These are phyloP conservation scores for Oncorhynchus masou DNA, from an alignment of 2,113 vertebrate genomes.

Conservation along the genomic window DNA sequence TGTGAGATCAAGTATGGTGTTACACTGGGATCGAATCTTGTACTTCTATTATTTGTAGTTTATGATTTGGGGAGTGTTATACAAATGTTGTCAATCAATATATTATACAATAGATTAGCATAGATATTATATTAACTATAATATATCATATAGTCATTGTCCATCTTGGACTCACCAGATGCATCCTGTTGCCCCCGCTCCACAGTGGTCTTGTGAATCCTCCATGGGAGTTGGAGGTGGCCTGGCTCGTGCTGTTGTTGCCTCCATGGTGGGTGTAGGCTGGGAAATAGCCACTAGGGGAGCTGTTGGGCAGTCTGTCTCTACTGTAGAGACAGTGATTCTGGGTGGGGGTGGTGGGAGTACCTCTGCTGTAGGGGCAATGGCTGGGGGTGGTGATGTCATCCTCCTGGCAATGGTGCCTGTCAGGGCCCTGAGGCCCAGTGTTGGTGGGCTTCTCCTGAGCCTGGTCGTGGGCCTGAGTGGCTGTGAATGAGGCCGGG, in stretches of 20 bases:
- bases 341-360: not conserved
- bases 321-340: conserved; percentile 72
- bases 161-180: conserved; percentile 79
- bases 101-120: not conserved
- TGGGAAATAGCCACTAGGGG: conserved; percentile 71
- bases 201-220: conserved; percentile 54
- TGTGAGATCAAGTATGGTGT: not conserved
- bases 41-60: no score
- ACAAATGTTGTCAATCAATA: not conserved
- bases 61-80: no score
- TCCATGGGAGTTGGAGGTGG: not conserved
- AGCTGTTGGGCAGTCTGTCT: conserved; percentile 64
- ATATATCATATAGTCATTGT: conserved; percentile 11
- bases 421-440: conserved; percentile 45
- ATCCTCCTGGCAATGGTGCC: conserved; percentile 17
- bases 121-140: not conserved
- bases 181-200: conserved; percentile 84
- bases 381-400: conserved; percentile 4
- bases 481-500: conserved; percentile 42
- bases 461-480: conserved; percentile 16
- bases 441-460: conserved; percentile 60
- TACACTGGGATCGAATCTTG: not conserved
- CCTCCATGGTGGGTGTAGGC: conserved; percentile 61
- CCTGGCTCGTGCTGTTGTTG: conserved; percentile 17
- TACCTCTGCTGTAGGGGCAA: conserved; percentile 40